Evolutionary conservation across 2,113 vertebrate species (phyloP).

Genomic region (Phaethornis superciliosus): DNA sequence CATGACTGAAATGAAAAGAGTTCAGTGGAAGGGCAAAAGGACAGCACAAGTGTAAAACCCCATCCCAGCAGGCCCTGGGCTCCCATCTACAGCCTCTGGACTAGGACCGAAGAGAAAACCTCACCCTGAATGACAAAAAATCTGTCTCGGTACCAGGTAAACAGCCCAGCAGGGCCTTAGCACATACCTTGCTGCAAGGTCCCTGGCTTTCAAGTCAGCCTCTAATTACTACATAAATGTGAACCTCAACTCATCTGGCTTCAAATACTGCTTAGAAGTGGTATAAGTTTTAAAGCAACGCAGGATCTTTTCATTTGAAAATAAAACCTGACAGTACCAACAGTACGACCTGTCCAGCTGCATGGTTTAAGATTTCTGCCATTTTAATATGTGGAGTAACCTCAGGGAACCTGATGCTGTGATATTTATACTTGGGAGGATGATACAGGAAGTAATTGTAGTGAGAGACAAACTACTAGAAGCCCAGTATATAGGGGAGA

Average conservation of each 20-base stretch:
- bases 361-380: neutral
- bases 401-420: neutral
- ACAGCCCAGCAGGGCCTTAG: neutral
- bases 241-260: neutral
- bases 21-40: slow-evolving; percentile 89
- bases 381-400: neutral
- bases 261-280: neutral
- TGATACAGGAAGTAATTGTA: neutral
- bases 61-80: slow-evolving; percentile 80
- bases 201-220: neutral
- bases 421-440: neutral
- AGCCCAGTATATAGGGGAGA: neutral
- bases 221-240: neutral
- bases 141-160: neutral
- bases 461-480: neutral
- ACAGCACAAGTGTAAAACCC: slow-evolving; percentile 81
- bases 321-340: neutral
- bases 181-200: neutral
- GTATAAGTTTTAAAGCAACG: neutral
- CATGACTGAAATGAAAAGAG: slow-evolving; percentile 81
- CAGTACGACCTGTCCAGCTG: neutral
- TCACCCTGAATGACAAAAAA: neutral
- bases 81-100: slow-evolving; percentile 16
- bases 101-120: neutral
- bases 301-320: neutral